phyloP scores from a whole-genome alignment of 2,888 invertebrate genomes.

The Strigamia maritima region DNA sequence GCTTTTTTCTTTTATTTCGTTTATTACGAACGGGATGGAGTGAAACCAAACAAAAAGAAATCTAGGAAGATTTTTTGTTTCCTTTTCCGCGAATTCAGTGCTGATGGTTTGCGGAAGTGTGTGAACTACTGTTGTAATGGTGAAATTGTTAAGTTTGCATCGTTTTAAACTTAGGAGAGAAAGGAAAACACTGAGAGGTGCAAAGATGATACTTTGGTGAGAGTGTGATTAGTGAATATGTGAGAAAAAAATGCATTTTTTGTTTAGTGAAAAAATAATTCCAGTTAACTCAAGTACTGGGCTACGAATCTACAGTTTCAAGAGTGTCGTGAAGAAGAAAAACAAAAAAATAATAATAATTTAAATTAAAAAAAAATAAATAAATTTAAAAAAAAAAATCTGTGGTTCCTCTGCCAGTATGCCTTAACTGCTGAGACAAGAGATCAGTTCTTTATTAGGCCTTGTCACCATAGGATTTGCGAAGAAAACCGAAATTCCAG shows the following conservation, averaged over 20 bases:
- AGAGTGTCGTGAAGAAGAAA: background rate
- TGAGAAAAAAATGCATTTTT: background rate
- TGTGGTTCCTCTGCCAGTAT: constrained; percentile 23
- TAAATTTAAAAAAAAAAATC: background rate
- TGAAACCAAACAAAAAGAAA: background rate
- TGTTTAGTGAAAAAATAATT: background rate
- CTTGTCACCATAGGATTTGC: background rate
- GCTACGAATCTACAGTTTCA: constrained; percentile 5
- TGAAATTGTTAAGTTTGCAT: background rate
- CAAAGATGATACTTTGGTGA: constrained; percentile 18
- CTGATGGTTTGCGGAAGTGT: background rate
- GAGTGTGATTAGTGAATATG: background rate
- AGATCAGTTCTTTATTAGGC: background rate
- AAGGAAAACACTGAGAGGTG: background rate
- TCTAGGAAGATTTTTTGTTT: background rate
- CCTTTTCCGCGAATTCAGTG: background rate
- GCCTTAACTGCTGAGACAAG: constrained; percentile 22
- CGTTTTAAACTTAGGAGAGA: background rate
- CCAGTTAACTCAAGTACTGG: constrained; percentile 8
- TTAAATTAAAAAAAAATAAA: background rate
- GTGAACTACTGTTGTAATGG: background rate
- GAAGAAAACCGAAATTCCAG: background rate
- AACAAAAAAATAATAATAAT: background rate
- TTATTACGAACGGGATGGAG: background rate
- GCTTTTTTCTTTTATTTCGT: background rate